A percentile compares a stretch with the other conserved stretches of the same genome.
These are phyloP conservation scores for Ellobium chinense DNA, from an alignment of 2,888 invertebrate species.

Conservation along the genomic window DNA sequence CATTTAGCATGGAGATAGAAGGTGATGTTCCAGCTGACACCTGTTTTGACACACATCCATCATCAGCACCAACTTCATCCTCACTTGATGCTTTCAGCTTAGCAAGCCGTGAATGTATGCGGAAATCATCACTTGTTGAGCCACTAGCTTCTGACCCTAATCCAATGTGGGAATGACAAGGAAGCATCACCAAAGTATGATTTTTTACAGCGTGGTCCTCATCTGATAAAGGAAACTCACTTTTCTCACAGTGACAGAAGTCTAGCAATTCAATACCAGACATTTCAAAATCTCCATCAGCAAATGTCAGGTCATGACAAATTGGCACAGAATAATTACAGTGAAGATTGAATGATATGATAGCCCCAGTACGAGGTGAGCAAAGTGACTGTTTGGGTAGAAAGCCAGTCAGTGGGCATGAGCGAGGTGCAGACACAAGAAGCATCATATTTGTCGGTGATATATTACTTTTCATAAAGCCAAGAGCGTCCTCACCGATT, in stretches of 20 bases:
- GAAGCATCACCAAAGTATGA: too few relatives aligned
- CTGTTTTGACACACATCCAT: not conserved
- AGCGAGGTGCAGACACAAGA: constrained; percentile 25
- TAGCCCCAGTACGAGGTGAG: constrained; percentile 21
- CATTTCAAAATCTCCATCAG: constrained; percentile 25
- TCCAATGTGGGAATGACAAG: too few relatives aligned
- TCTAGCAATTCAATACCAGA: constrained; percentile 30
- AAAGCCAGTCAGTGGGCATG: constrained; percentile 33
- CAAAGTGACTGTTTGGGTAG: constrained; percentile 26
- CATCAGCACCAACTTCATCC: too few relatives aligned
- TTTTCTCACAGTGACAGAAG: not conserved
- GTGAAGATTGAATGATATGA: constrained; percentile 35
- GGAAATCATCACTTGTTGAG: not conserved
- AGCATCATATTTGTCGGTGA: constrained; percentile 37
- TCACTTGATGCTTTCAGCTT: not conserved
- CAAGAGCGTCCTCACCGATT: constrained; percentile 37
- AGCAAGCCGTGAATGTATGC: not conserved
- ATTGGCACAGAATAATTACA: constrained; percentile 38
- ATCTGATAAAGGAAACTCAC: not conserved
- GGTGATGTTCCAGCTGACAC: not conserved
- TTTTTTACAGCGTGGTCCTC: not conserved
- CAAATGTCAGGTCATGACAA: constrained; percentile 40
- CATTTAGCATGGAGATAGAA: not conserved
- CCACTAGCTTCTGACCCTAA: not conserved
- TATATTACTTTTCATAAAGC: not conserved